Base-by-base conservation (phyloP, 2,113 vertebrate species). In the Bubo bubo region DNA sequence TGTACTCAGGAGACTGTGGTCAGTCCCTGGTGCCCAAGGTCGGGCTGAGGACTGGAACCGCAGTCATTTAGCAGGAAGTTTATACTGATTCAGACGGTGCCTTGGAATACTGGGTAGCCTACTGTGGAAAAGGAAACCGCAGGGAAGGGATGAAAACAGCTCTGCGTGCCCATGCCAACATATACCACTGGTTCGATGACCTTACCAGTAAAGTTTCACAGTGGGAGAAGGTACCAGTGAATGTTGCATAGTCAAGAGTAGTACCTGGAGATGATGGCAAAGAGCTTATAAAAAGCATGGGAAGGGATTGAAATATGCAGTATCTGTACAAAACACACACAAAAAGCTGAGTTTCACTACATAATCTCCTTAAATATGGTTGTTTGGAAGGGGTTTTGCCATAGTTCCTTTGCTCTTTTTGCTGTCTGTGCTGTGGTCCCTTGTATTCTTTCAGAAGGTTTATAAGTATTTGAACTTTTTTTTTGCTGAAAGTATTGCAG, bases 1-100 rank as follows among this genome's bases (percentile, higher is more conserved):
- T 81, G 53, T 79, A 82, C 94, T 95, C 56, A 22, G 8, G 88
- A 96, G 94, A 66, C 79, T 89, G 59, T 88, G 94, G 95, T 95
- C 84, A 92, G 60, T 93, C 92, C 64, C 74, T 88, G 73, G 55
- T 97, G 89, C 75, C 72, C 58, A 28, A 22, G 72, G 47, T 7
- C 5, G 6, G 68, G 41, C 73, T 80, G 70, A 94, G 55, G 12
- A 76, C 79, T 96, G 86, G 91, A 97, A 87, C 92, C 68, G 1
- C 86, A 93, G 19, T 93, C 79, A 88, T 95, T 97, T 95, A 89
- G 67, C 91, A 95, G 70, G 85, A 97, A 93, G n/a, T 95, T 96
- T 96, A 74, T 82, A 28, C 37, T 75, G 88, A 59, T 93, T 86
- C 92, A 93, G 70, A 74, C 62, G 92, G 27, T 94, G 86, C 86